Evolutionary conservation across 2,888 invertebrate genomes (phyloP).

Genomic region (Chymomyza procnemis): DNA sequence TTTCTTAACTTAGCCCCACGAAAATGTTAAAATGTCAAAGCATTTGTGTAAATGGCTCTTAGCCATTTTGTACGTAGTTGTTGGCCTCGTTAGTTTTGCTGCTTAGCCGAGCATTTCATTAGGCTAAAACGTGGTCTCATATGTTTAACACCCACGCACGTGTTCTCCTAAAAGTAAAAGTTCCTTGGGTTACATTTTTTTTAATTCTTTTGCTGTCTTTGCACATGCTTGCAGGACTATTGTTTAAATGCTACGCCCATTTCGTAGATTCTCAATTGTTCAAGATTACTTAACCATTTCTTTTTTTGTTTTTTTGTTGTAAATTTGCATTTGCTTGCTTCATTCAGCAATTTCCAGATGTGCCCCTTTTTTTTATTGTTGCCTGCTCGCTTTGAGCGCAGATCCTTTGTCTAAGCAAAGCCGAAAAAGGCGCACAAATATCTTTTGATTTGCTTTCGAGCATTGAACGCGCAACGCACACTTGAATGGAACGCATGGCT

Average conservation of each 20-base stretch:
- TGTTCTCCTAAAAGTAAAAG: slow-evolving; percentile 19
- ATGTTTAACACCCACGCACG: slow-evolving; percentile 45
- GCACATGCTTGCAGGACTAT: not conserved
- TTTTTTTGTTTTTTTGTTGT: not conserved
- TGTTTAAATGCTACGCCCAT: not conserved
- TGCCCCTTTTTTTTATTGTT: slow-evolving; percentile 39
- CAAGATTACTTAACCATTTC: not conserved
- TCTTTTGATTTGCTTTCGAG: slow-evolving; percentile 58
- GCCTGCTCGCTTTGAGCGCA: not conserved
- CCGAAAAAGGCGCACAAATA: slow-evolving; percentile 63
- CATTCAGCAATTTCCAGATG: slow-evolving; percentile 71
- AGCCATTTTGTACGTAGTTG: not conserved
- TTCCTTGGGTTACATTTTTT: slow-evolving; percentile 25
- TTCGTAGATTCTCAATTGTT: not conserved
- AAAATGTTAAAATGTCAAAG: too few relatives aligned
- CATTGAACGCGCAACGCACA: slow-evolving; percentile 62
- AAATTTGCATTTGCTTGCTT: slow-evolving; percentile 64
- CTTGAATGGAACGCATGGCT: slow-evolving; percentile 37
- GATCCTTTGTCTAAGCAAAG: slow-evolving; percentile 45
- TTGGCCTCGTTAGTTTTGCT: slow-evolving; percentile 25
- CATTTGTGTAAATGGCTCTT: not conserved
- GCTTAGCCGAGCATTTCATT: slow-evolving; percentile 44
- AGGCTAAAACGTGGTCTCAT: slow-evolving; percentile 68
- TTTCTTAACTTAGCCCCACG: too few relatives aligned
- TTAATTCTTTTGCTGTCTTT: not conserved